phyloP scores from a whole-genome alignment of 2,797 vertebrate genomes.

The Scomberomorus guttatus region DNA sequence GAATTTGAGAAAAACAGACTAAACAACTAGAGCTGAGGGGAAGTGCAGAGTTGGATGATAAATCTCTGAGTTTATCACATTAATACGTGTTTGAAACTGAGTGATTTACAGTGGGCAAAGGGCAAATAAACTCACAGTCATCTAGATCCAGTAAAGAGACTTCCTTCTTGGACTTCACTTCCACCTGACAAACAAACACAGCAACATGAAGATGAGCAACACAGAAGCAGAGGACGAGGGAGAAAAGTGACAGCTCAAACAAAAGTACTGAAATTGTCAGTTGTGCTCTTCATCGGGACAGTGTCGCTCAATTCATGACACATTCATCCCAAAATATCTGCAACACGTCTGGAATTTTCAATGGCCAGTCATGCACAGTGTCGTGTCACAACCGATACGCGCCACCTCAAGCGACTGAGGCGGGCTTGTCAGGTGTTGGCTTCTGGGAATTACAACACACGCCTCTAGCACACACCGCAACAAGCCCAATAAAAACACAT shows the following conservation, averaged over 20 bases:
- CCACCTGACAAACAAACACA: conserved; percentile 69
- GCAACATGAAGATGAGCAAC: conserved; percentile 5
- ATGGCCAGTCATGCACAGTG: conserved; percentile 30
- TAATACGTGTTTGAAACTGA: background rate
- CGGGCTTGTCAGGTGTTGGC: conserved; percentile 46
- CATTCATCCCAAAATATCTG: conserved; percentile 38
- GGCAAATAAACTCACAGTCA: conserved; percentile 90
- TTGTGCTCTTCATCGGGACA: background rate
- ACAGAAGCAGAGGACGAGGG: background rate
- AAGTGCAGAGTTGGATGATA: background rate
- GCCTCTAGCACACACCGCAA: conserved; percentile 17
- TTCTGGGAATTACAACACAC: conserved; percentile 51
- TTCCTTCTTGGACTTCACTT: conserved; percentile 85
- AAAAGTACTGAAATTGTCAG: background rate
- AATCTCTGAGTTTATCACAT: background rate
- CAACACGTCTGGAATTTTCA: conserved; percentile 28
- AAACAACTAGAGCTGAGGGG: background rate
- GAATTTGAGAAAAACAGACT: background rate
- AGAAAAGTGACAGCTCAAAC: conserved; percentile 5
- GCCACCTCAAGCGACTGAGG: conserved; percentile 18
- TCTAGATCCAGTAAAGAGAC: conserved; percentile 93
- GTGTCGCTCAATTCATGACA: conserved; percentile 18
- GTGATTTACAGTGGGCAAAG: background rate
- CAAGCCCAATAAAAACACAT: conserved; percentile 59
- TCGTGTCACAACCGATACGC: conserved; percentile 37